Percentiles rank a stretch among this genome's conserved stretches.
These are phyloP conservation scores for Dicranocentrus wangi DNA, from an alignment of 2,888 invertebrate genomes.

Conservation along the genomic window DNA sequence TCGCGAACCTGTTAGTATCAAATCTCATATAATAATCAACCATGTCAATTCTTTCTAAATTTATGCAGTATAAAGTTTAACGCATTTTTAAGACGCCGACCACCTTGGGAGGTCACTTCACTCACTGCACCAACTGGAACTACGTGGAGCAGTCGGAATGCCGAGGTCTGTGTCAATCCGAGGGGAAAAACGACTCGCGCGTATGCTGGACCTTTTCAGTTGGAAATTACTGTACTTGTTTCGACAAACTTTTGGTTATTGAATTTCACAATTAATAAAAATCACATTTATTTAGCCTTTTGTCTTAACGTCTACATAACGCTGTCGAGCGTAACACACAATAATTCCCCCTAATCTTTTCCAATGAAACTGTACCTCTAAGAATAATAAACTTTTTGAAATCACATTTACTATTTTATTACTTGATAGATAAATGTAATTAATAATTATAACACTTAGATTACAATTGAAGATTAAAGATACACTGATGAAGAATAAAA, in stretches of 20 bases:
- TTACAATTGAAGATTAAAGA: too few species aligned
- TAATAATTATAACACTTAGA: too few species aligned
- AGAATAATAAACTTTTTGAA: too few species aligned
- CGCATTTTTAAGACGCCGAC: conserved; percentile 41
- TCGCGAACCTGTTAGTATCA: conserved; percentile 26
- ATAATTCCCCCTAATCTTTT: too few species aligned
- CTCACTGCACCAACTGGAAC: conserved; percentile 46
- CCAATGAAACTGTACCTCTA: too few species aligned
- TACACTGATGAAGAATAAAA: too few species aligned
- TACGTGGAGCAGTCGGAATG: conserved; percentile 39
- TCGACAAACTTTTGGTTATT: background rate
- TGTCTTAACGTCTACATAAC: too few species aligned
- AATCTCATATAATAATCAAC: background rate
- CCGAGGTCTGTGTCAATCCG: conserved; percentile 21
- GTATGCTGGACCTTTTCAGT: conserved; percentile 43
- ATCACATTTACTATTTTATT: too few species aligned
- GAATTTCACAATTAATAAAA: too few species aligned
- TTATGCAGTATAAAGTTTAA: conserved; percentile 9
- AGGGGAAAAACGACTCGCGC: conserved; percentile 36
- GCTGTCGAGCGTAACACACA: too few species aligned
- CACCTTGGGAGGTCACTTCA: conserved; percentile 44
- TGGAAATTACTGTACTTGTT: conserved; percentile 44
- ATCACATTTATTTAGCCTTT: too few species aligned
- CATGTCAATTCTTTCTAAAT: background rate
- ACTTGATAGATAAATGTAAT: too few species aligned